These are phyloP conservation scores for Thomomys bottae DNA, from an alignment of 2,113 vertebrate species.

Conservation along the genomic window DNA sequence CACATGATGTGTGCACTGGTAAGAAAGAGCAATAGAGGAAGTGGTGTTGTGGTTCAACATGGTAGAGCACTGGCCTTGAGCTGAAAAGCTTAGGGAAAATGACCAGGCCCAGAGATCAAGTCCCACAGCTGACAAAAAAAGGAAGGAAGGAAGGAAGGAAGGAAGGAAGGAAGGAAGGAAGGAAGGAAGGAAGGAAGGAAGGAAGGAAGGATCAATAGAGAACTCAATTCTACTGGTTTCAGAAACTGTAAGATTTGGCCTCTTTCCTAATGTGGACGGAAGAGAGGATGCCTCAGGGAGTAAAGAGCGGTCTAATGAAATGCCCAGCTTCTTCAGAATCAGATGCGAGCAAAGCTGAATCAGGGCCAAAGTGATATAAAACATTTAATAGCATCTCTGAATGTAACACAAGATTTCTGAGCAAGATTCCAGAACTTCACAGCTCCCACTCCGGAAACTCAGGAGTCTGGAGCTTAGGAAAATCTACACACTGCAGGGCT, in stretches of 20 bases:
- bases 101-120: too few relatives aligned
- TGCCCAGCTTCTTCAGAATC: conserved; percentile 39
- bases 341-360: conserved; percentile 54
- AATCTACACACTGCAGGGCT: neutral
- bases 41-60: too few relatives aligned
- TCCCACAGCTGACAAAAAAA: too few relatives aligned
- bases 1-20: conserved; percentile 17
- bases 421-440: conserved; percentile 59
- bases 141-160: too few relatives aligned
- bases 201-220: conserved; percentile 50
- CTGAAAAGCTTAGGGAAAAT: too few relatives aligned
- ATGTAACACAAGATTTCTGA: conserved; percentile 54
- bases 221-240: conserved; percentile 32
- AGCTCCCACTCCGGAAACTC: conserved; percentile 58
- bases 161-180: too few relatives aligned
- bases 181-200: too few relatives aligned
- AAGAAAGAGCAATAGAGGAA: conserved; percentile 49
- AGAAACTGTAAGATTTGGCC: neutral
- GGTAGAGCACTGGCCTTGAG: too few relatives aligned
- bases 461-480: neutral
- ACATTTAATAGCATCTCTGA: conserved; percentile 69
- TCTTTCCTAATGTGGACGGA: conserved; percentile 26
- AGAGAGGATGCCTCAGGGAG: neutral
- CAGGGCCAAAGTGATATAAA: conserved; percentile 61
- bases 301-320: conserved; percentile 23